Percentiles rank a stretch among this genome's conserved stretches.
Evolutionary conservation across 2,888 invertebrate species (phyloP).

Genomic region (Drosophila sordidula): DNA sequence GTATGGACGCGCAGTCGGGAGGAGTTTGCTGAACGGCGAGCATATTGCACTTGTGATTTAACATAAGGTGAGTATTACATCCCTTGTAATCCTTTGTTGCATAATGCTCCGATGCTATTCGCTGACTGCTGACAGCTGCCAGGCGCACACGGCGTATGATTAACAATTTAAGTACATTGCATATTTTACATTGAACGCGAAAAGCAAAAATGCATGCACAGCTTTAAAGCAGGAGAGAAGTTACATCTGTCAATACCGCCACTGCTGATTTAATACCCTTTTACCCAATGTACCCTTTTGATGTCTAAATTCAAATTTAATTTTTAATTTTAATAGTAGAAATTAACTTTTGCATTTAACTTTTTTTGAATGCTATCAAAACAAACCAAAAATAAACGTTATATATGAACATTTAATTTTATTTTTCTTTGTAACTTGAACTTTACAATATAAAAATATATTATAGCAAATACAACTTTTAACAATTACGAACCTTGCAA

Average conservation of each 20-base stretch:
- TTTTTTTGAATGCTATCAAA: too few species aligned
- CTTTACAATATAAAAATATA: too few species aligned
- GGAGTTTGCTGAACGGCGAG: neutral
- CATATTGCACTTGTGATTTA: constrained; percentile 28
- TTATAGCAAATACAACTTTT: too few species aligned
- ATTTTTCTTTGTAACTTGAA: too few species aligned
- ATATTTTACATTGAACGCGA: constrained; percentile 57
- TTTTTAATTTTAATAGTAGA: too few species aligned
- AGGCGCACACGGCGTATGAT: constrained; percentile 69
- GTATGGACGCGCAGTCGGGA: neutral
- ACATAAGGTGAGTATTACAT: constrained; percentile 12
- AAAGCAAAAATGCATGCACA: constrained; percentile 43
- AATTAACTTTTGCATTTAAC: too few species aligned
- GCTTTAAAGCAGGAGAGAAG: constrained; percentile 7
- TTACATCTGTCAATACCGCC: neutral
- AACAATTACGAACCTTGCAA: too few species aligned
- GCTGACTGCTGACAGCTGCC: constrained; percentile 27
- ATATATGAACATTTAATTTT: too few species aligned
- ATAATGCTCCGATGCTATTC: constrained; percentile 10
- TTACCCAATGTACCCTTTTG: too few species aligned
- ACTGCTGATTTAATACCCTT: neutral
- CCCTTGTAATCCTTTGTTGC: constrained; percentile 3
- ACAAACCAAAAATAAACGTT: too few species aligned
- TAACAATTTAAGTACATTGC: constrained; percentile 65
- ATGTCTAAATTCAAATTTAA: too few species aligned